Percentiles rank a stretch among this genome's conserved stretches.
Conservation (phyloP, 2,888 invertebrate genomes). For the Phasia obesa region DNA sequence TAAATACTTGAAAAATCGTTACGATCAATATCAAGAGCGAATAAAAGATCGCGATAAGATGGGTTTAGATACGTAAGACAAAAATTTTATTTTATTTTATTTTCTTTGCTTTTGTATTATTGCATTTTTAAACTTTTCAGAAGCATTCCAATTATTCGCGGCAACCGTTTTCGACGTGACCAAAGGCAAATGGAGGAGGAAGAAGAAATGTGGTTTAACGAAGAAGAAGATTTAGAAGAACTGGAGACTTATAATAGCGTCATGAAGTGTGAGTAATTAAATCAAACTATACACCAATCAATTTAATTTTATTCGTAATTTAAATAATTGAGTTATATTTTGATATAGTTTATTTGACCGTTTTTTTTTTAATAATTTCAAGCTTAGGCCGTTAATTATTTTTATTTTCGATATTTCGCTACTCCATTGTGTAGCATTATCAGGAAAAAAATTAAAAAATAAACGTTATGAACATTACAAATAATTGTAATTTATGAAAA, state of each 20-base stretch:
- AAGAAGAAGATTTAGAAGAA: constrained; percentile 96
- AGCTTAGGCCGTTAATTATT: too few relatives aligned
- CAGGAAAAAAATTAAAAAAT: too few relatives aligned
- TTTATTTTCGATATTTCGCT: too few relatives aligned
- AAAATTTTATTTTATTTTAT: background rate
- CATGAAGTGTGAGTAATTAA: constrained; percentile 80
- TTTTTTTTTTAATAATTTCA: too few relatives aligned
- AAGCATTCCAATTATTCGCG: constrained; percentile 87
- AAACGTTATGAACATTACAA: too few relatives aligned
- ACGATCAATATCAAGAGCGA: constrained; percentile 96
- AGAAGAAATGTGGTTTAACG: constrained; percentile 99
- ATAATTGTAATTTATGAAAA: too few relatives aligned
- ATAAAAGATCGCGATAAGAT: constrained; percentile 92
- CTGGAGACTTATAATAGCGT: constrained; percentile 82
- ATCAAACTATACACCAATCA: too few relatives aligned
- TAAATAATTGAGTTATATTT: too few relatives aligned
- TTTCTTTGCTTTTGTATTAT: background rate
- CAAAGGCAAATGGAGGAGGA: constrained; percentile 97
- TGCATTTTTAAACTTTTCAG: constrained; percentile 64
- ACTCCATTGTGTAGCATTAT: too few relatives aligned
- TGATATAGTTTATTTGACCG: too few relatives aligned
- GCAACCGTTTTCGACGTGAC: constrained; percentile 92
- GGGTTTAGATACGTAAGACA: constrained; percentile 86
- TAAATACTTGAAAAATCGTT: constrained; percentile 92
- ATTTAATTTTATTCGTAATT: too few relatives aligned